Conservation (phyloP, 2,888 invertebrate genomes). For the Drosophila meridiana region DNA sequence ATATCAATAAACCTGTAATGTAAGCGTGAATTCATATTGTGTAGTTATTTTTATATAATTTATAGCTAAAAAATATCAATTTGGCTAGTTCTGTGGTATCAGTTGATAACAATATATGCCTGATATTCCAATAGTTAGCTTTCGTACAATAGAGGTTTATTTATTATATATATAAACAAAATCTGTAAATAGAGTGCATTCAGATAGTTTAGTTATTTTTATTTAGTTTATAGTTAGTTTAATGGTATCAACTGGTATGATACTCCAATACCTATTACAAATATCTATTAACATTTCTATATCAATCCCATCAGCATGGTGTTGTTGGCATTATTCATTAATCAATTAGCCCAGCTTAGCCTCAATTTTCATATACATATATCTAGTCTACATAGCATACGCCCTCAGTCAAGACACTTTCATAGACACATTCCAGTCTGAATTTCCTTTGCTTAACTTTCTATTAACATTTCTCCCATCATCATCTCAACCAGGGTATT, state of each 20-base stretch:
- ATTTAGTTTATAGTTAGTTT: not conserved
- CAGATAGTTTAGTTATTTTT: not conserved
- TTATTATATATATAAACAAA: not conserved
- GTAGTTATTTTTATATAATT: too few species aligned
- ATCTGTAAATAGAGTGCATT: not conserved
- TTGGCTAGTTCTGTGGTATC: too few species aligned
- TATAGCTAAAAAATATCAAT: too few species aligned
- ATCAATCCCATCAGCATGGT: too few species aligned
- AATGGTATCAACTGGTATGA: too few species aligned
- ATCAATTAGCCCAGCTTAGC: not conserved
- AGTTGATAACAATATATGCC: too few species aligned
- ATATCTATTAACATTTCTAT: not conserved
- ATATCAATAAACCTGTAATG: too few species aligned
- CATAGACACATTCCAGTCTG: too few species aligned
- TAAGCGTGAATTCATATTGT: too few species aligned
- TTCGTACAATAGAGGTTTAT: too few species aligned
- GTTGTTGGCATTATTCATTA: not conserved
- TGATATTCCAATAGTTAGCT: too few species aligned
- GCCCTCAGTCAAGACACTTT: not conserved
- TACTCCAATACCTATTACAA: too few species aligned
- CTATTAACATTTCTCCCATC: not conserved
- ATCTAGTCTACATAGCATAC: not conserved
- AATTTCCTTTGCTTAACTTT: not conserved
- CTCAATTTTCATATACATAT: not conserved
- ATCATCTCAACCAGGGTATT: conserved; percentile 2